A percentile compares a stretch with the other conserved stretches of the same genome.
phyloP scores from a whole-genome alignment of 2,797 vertebrate genomes.

The Telmatherina bonti region DNA sequence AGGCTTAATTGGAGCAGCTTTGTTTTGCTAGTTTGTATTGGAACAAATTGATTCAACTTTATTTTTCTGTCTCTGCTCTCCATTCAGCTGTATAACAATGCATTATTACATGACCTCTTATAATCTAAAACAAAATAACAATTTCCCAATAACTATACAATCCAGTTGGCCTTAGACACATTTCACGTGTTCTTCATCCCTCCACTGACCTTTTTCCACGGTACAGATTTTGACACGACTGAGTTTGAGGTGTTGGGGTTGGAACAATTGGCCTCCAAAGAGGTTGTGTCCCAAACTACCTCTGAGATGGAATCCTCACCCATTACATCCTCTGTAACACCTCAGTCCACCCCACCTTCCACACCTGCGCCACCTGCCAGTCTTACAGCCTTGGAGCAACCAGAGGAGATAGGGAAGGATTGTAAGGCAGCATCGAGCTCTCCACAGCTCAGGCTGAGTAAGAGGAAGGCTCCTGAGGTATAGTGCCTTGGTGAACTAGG shows the following conservation, averaged over 20 bases:
- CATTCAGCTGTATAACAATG: constrained; percentile 14
- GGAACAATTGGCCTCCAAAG: constrained; percentile 70
- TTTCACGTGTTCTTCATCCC: constrained; percentile 40
- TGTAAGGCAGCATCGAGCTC: constrained; percentile 55
- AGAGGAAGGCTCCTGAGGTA: constrained; percentile 88
- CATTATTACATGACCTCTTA: constrained; percentile 18
- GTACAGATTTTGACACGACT: constrained; percentile 82
- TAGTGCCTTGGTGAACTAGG: constrained; percentile 51
- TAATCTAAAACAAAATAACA: constrained; percentile 1
- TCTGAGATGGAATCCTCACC: constrained; percentile 61
- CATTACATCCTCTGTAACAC: constrained; percentile 43
- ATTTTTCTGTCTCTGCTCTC: constrained; percentile 18
- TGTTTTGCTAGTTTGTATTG: constrained; percentile 38
- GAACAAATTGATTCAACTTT: constrained; percentile 10
- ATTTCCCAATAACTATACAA: constrained; percentile 24
- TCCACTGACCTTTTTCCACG: constrained; percentile 50
- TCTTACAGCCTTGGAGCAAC: constrained; percentile 58
- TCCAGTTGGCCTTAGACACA: constrained; percentile 6
- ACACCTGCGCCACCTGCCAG: constrained; percentile 57
- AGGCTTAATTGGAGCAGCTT: constrained; percentile 1
- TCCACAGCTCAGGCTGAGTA: constrained; percentile 78
- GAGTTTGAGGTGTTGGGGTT: constrained; percentile 84
- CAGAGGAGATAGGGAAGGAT: constrained; percentile 67
- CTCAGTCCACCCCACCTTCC: constrained; percentile 52
- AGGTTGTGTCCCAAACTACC: constrained; percentile 53